Evolutionary conservation across 1,140 invertebrate genomes (phyloP).

Genomic region (Agraylea sexmaculata): DNA sequence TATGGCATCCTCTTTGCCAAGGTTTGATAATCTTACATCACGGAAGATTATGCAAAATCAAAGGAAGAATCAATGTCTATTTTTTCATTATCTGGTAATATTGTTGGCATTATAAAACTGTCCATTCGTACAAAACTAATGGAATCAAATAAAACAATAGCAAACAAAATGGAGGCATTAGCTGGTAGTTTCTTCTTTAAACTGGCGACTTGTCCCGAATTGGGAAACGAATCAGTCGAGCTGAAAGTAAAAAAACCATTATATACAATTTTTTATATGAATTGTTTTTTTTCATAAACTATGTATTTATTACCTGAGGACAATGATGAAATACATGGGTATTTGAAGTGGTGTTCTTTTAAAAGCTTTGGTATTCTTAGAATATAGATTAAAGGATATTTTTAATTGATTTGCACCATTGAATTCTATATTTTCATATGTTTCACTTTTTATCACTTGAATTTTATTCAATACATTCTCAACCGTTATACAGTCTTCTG

Average conservation of each 20-base stretch:
- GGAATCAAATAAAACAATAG: constrained; percentile 14
- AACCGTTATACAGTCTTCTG: constrained; percentile 28
- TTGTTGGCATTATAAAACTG: constrained; percentile 2
- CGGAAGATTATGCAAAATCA: too few species aligned
- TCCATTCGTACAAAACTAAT: constrained; percentile 19
- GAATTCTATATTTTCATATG: constrained; percentile 15
- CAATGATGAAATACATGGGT: constrained; percentile 32
- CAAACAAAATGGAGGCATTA: constrained; percentile 11
- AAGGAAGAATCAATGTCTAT: too few species aligned
- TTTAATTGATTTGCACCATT: constrained; percentile 21
- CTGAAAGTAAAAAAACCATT: constrained; percentile 11
- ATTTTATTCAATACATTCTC: constrained; percentile 27
- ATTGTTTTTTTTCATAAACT: background rate
- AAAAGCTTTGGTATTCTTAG: constrained; percentile 32
- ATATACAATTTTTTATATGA: constrained; percentile 1
- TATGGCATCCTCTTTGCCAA: too few species aligned
- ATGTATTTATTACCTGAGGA: constrained; percentile 25
- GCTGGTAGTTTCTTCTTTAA: constrained; percentile 9
- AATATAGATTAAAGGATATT: constrained; percentile 35
- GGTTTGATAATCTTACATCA: too few species aligned
- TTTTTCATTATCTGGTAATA: background rate
- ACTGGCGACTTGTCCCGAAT: constrained; percentile 3
- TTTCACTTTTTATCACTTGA: constrained; percentile 25
- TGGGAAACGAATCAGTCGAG: constrained; percentile 9
- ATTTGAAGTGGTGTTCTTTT: constrained; percentile 28